phyloP scores from a whole-genome alignment of 2,113 vertebrate genomes.

The Tachycineta bicolor region DNA sequence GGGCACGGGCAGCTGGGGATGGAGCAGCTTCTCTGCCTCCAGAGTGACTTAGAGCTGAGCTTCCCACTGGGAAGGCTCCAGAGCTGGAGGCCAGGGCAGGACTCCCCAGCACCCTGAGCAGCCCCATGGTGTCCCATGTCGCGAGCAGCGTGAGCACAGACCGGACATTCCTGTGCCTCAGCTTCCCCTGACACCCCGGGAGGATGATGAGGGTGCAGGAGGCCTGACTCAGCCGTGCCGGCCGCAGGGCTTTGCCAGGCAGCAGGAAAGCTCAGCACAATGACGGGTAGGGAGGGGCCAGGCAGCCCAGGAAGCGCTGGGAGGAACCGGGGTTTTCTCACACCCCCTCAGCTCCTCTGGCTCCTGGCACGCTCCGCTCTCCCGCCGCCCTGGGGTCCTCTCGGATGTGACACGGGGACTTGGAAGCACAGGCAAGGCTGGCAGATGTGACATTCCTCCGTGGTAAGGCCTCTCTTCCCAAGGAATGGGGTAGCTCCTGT shows the following conservation, averaged over 20 bases:
- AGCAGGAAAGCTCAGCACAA: conserved; percentile 24
- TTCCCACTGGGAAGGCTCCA: background rate
- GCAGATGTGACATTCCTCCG: background rate
- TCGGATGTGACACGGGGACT: background rate
- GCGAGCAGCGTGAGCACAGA: background rate
- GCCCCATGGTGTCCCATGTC: background rate
- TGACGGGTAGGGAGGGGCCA: conserved; percentile 42
- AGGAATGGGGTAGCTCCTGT: background rate
- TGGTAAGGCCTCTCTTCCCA: conserved; percentile 28
- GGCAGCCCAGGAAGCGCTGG: conserved; percentile 39
- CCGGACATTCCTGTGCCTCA: conserved; percentile 47
- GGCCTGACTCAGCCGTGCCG: conserved; percentile 46
- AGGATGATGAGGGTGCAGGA: conserved; percentile 37
- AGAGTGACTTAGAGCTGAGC: background rate
- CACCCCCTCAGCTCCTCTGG: background rate
- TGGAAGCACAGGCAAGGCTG: background rate
- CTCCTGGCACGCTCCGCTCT: background rate
- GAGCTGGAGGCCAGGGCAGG: background rate
- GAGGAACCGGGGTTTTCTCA: conserved; percentile 37
- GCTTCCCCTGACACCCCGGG: conserved; percentile 1
- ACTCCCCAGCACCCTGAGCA: background rate
- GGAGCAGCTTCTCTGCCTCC: background rate
- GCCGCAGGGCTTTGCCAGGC: conserved; percentile 25
- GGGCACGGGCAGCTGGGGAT: background rate
- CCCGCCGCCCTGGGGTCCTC: background rate